Evolutionary conservation across 2,888 invertebrate species (phyloP).

Genomic region (Cryptocheilus praepositus): DNA sequence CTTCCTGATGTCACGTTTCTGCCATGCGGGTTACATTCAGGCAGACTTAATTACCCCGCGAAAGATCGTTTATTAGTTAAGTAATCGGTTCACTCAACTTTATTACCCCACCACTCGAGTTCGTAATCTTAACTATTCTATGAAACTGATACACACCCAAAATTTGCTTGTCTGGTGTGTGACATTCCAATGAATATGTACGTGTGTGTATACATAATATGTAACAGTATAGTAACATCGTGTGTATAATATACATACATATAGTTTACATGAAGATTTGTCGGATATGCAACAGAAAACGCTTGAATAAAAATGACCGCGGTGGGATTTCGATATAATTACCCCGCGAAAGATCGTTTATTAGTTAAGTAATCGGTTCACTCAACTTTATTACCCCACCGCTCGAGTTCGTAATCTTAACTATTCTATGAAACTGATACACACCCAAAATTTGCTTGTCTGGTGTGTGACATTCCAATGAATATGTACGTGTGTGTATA

Average conservation of each 20-base stretch:
- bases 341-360: slow-evolving; percentile 23
- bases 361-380: slow-evolving; percentile 27
- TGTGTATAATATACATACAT: no score
- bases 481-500: no score
- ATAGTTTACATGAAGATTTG: no score
- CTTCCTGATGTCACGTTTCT: slow-evolving; percentile 58
- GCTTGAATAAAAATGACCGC: no score
- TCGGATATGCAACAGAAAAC: no score
- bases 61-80: slow-evolving; percentile 31
- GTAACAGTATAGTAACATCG: no score
- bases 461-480: not conserved
- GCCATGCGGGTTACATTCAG: slow-evolving; percentile 11
- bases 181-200: not conserved
- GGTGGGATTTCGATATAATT: no score
- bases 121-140: not conserved
- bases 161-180: not conserved
- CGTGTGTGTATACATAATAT: no score
- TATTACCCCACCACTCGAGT: slow-evolving; percentile 9
- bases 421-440: not conserved
- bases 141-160: not conserved
- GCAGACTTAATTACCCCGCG: slow-evolving; percentile 33
- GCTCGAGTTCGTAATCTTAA: not conserved
- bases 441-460: not conserved
- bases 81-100: slow-evolving; percentile 2
- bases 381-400: slow-evolving; percentile 3